These are phyloP conservation scores for Venturia canescens DNA, from an alignment of 1,140 invertebrate genomes.

Conservation along the genomic window DNA sequence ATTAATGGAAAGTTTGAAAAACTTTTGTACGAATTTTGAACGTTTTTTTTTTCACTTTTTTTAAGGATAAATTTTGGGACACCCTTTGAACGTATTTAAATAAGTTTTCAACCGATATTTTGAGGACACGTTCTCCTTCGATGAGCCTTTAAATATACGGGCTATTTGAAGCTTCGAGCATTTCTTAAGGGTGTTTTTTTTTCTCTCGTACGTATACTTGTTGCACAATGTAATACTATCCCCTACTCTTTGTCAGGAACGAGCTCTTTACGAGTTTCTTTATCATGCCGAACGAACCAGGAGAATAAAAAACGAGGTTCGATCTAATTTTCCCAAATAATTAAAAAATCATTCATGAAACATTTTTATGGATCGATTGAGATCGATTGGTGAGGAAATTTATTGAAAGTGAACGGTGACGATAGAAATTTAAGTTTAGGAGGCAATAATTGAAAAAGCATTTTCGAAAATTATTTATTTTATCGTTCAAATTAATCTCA, in stretches of 20 bases:
- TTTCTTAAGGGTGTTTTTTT: constrained; percentile 70
- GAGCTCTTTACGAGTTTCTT: constrained; percentile 66
- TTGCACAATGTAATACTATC: constrained; percentile 77
- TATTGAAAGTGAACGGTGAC: too few relatives aligned
- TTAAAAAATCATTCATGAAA: background rate
- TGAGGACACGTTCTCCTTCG: constrained; percentile 63
- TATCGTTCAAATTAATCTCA: too few relatives aligned
- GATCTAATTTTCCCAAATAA: background rate
- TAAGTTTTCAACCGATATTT: constrained; percentile 70
- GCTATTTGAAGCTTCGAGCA: constrained; percentile 74
- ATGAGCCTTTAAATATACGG: constrained; percentile 65
- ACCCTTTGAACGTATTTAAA: constrained; percentile 17
- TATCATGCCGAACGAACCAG: constrained; percentile 65
- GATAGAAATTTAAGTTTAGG: too few relatives aligned
- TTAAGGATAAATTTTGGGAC: too few relatives aligned
- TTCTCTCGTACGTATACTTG: constrained; percentile 63
- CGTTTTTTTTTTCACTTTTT: too few relatives aligned
- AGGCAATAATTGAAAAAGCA: too few relatives aligned
- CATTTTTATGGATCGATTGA: background rate
- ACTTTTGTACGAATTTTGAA: too few relatives aligned
- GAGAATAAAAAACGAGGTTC: background rate
- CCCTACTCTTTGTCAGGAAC: constrained; percentile 62
- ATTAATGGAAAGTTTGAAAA: too few relatives aligned
- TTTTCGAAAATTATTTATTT: too few relatives aligned
- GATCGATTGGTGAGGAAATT: too few relatives aligned